A percentile compares a stretch with the other conserved stretches of the same genome.
Conservation (phyloP, 1,140 invertebrate genomes). For the Drosophila paulistorum region DNA sequence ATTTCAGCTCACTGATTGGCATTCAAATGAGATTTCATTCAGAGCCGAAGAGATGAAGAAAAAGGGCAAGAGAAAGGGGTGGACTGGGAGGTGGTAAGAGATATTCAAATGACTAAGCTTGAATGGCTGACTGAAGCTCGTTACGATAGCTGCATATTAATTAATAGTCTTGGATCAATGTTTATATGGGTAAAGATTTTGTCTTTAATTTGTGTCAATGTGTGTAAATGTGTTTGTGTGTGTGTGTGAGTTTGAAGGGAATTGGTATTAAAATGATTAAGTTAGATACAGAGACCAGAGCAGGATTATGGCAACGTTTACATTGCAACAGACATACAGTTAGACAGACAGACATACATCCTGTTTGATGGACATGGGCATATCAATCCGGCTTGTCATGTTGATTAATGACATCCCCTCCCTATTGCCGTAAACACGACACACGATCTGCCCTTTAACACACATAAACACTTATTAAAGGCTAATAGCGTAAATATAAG, state of each 20-base stretch:
- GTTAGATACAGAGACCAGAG: not conserved
- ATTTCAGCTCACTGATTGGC: conserved; percentile 20
- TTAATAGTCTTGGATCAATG: conserved; percentile 22
- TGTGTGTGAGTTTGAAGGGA: not conserved
- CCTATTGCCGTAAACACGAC: not conserved
- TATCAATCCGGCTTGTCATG: conserved; percentile 3
- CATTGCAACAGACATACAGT: conserved; percentile 11
- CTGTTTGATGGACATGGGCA: not conserved
- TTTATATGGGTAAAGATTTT: not conserved
- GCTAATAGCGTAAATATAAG: too few species aligned
- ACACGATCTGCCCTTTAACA: not conserved
- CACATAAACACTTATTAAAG: not conserved
- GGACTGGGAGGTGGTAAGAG: not conserved
- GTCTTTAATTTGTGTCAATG: not conserved
- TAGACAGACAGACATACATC: conserved; percentile 21
- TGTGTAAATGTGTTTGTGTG: not conserved
- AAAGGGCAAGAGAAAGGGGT: not conserved
- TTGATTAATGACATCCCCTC: not conserved
- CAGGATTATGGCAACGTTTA: conserved; percentile 9
- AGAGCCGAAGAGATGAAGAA: not conserved
- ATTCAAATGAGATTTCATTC: conserved; percentile 15
- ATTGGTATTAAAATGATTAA: conserved; percentile 8
- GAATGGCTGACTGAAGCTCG: conserved; percentile 9
- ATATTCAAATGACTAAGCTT: conserved; percentile 19
- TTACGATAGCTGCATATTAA: conserved; percentile 22